Evolutionary conservation across 2,888 invertebrate species (phyloP).

Genomic region (Mamestra brassicae): DNA sequence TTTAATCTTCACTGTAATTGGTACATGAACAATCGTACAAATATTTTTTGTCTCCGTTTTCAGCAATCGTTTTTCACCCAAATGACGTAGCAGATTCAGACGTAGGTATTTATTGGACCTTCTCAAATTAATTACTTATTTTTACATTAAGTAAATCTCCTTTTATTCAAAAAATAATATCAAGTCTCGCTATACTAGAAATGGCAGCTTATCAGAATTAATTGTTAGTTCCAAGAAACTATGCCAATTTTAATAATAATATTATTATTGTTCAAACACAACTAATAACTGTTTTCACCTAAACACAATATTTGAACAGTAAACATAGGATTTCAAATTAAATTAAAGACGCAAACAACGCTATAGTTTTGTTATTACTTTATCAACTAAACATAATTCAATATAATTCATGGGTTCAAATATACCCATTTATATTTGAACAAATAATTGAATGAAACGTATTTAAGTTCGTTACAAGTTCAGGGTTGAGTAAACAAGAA

Average conservation of each 20-base stretch:
- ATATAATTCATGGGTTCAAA: no score
- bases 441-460: constrained; percentile 2
- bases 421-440: not conserved
- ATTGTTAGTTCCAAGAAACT: constrained; percentile 1
- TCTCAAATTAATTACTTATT: not conserved
- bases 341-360: constrained; percentile 11
- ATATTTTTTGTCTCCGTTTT: not conserved
- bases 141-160: not conserved
- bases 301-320: constrained; percentile 26
- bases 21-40: not conserved
- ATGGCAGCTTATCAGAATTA: not conserved
- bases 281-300: constrained; percentile 30
- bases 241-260: not conserved
- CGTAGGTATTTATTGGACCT: not conserved
- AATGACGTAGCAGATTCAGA: not conserved
- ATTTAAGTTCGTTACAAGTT: not conserved
- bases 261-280: constrained; percentile 13
- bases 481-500: not conserved
- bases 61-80: not conserved
- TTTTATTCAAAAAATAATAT: not conserved
- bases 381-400: constrained; percentile 5
- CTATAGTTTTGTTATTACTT: constrained; percentile 19
- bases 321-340: constrained; percentile 24
- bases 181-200: constrained; percentile 1
- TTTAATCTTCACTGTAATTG: not conserved